A percentile compares a stretch with the other conserved stretches of the same genome.
These are phyloP conservation scores for Dimorphilus gyrociliatus DNA, from an alignment of 2,888 invertebrate genomes.

Conservation along the genomic window DNA sequence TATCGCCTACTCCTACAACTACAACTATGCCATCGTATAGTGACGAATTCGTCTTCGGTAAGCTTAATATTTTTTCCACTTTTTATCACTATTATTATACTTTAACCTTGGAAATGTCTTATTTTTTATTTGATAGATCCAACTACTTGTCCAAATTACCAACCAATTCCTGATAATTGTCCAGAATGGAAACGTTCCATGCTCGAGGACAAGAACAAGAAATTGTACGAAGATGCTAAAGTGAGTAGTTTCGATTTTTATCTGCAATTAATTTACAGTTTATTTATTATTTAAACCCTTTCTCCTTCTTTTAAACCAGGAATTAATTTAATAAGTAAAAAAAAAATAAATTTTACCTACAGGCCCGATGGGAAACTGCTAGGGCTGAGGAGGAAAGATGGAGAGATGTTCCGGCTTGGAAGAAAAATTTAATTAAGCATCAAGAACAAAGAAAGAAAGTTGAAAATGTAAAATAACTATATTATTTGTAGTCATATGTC, in stretches of 20 bases:
- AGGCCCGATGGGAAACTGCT: neutral
- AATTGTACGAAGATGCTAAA: constrained; percentile 23
- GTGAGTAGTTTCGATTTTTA: constrained; percentile 13
- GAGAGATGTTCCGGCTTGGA: constrained; percentile 14
- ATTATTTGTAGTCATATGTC: no score
- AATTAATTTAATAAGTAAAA: constrained; percentile 1
- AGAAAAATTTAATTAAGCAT: constrained; percentile 9
- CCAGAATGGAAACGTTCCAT: constrained; percentile 29
- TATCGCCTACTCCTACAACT: no score
- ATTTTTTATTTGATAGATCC: constrained; percentile 14
- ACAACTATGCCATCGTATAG: no score
- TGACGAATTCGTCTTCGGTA: no score
- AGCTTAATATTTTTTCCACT: no score
- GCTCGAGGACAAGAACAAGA: constrained; percentile 29
- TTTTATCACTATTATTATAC: no score
- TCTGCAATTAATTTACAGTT: no score
- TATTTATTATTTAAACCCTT: no score
- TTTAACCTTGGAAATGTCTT: no score
- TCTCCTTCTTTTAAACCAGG: constrained; percentile 2
- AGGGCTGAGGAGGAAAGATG: constrained; percentile 10
- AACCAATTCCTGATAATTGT: constrained; percentile 17
- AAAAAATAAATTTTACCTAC: neutral
- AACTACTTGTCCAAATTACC: constrained; percentile 22
- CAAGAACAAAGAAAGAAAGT: constrained; percentile 8
- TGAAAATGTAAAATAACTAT: constrained; percentile 7